phyloP scores from a whole-genome alignment of 1,140 invertebrate genomes.

The Listronotus oregonensis region DNA sequence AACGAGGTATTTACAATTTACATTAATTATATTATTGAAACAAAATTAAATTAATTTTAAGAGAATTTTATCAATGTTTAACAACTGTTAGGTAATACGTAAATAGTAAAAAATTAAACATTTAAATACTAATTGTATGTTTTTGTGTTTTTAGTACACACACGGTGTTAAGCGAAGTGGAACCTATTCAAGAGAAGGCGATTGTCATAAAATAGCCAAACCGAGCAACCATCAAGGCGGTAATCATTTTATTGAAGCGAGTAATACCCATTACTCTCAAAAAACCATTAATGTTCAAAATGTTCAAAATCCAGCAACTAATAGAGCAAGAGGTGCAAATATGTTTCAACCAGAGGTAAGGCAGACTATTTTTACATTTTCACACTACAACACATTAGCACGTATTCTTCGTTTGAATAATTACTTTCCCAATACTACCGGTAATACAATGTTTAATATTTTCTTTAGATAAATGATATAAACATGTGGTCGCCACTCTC shows the following conservation, averaged over 20 bases:
- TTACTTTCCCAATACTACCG: too few relatives aligned
- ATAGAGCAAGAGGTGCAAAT: constrained; percentile 3
- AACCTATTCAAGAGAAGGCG: constrained; percentile 63
- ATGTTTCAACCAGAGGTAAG: constrained; percentile 33
- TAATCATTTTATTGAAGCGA: constrained; percentile 11
- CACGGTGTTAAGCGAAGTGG: constrained; percentile 64
- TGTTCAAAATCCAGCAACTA: too few relatives aligned
- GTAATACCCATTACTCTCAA: constrained; percentile 21
- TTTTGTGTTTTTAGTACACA: constrained; percentile 22
- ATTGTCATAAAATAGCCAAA: constrained; percentile 61
- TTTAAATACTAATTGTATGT: too few relatives aligned
- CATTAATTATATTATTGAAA: constrained; percentile 1
- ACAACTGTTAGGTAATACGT: too few relatives aligned
- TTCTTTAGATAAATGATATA: constrained; percentile 52
- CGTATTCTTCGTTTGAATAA: too few relatives aligned
- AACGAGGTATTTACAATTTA: constrained; percentile 38
- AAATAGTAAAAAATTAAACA: too few relatives aligned
- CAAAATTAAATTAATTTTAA: too few relatives aligned
- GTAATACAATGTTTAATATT: constrained; percentile 2
- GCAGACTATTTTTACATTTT: too few relatives aligned
- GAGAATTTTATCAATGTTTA: too few relatives aligned
- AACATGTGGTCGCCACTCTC: constrained; percentile 67
- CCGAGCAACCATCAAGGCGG: constrained; percentile 53
- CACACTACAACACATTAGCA: too few relatives aligned
- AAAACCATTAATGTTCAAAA: constrained; percentile 9